Base-by-base conservation (phyloP, 2,113 vertebrate genomes). In the Astatoreochromis straeleni region DNA sequence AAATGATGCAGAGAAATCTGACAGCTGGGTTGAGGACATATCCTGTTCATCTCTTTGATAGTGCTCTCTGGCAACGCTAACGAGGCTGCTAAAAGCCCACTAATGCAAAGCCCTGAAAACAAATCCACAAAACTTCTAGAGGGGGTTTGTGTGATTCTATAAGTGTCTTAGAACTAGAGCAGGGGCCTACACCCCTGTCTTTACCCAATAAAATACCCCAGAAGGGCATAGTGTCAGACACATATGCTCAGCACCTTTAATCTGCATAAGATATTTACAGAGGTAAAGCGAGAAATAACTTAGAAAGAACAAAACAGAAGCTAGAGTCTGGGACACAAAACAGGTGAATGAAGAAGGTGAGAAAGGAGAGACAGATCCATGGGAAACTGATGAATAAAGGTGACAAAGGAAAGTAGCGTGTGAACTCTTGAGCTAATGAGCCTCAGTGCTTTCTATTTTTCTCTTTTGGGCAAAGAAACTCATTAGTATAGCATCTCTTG, bases 371-470 rank as follows among this genome's bases (percentile, higher is more conserved):
- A 40, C 5, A 10, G 11, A 85, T 31, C 9, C 19, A 8, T 26
- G 10, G 53, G 10, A 35, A 87, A 31, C 17, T 31, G 31, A 84
- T 81, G 45, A 87, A 47, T 49, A 53, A 85, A 75, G 12, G 45
- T 10, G 21, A 49, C 8, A 9, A 80, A 53, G 79, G 29, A 70
- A 58, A 86, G 57, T 9, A 55, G 49, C 6, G 12, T 83, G 51
- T 26, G 82, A 81, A 79, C 83, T 85, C 70, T 24, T 58, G 79
- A 60, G 73, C 60, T 90, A 89, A 88, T 89, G 79, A 94, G 87
- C 78, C 35, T 82, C 4, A 3, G 13, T 29, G 82, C 82, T 85
- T 58, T 83, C 88, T 58, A 6, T 80, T 80, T 45, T 21, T 26
- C 81, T 84, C 45, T 35, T 40, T 38, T 58, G 60, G 68, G 9